These are phyloP conservation scores for Sphaerophoria rueppellii DNA, from an alignment of 2,888 invertebrate genomes.

Conservation along the genomic window DNA sequence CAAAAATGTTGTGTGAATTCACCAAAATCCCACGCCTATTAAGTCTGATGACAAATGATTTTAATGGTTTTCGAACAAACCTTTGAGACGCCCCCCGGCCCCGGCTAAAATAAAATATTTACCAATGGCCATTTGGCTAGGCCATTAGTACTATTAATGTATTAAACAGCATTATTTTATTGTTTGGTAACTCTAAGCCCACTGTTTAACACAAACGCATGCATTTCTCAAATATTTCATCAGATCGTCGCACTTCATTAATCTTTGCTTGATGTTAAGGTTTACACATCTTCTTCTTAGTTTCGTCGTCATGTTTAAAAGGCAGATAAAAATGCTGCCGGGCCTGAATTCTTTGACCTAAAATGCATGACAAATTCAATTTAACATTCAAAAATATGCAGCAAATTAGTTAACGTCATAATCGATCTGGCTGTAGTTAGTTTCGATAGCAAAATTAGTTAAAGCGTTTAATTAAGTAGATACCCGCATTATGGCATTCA, in stretches of 20 bases:
- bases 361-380: not conserved
- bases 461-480: too few relatives aligned
- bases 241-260: not conserved
- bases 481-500: too few relatives aligned
- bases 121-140: not conserved
- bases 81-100: not conserved
- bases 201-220: not conserved
- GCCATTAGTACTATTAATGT: not conserved
- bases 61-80: conserved; percentile 8
- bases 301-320: not conserved
- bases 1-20: not conserved
- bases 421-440: too few relatives aligned
- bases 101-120: not conserved
- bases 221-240: not conserved
- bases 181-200: not conserved
- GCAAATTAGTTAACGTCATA: too few relatives aligned
- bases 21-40: not conserved
- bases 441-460: too few relatives aligned
- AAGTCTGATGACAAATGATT: not conserved
- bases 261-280: not conserved
- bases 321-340: not conserved
- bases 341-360: too few relatives aligned
- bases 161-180: not conserved
- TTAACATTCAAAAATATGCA: too few relatives aligned
- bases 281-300: not conserved